Percentiles rank a stretch among this genome's conserved stretches.
Conservation (phyloP, 2,113 vertebrate genomes). For the Zootoca vivipara region DNA sequence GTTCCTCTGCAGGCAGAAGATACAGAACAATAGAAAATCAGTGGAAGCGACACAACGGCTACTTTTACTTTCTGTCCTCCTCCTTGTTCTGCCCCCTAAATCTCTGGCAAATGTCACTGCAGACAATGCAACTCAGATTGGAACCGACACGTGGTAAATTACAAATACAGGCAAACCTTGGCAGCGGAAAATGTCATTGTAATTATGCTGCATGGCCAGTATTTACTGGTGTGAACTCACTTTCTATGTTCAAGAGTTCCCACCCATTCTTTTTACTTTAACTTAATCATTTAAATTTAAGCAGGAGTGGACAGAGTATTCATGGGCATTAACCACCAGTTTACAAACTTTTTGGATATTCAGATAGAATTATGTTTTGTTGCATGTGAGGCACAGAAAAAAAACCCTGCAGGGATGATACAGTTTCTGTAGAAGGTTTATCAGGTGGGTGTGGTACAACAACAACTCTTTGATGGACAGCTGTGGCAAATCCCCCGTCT, state of each 20-base stretch:
- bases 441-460: neutral
- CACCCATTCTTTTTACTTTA: neutral
- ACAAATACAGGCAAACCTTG: constrained; percentile 9
- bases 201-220: neutral
- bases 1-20: constrained; percentile 9
- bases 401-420: neutral
- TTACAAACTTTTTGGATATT: neutral
- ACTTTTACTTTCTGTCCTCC: neutral
- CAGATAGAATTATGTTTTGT: constrained; percentile 1
- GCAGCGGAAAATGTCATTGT: neutral
- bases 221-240: neutral
- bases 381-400: neutral
- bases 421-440: neutral
- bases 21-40: constrained; percentile 29
- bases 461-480: neutral
- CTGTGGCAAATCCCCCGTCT: neutral
- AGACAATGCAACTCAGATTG: constrained; percentile 24
- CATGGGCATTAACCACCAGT: constrained; percentile 2
- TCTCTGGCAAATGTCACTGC: constrained; percentile 23
- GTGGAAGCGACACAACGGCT: neutral
- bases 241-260: neutral
- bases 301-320: neutral
- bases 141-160: constrained; percentile 8
- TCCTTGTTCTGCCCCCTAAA: constrained; percentile 17
- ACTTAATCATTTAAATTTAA: constrained; percentile 7